Evolutionary conservation across 2,797 vertebrate genomes (phyloP).

Genomic region (Discoglossus pictus): DNA sequence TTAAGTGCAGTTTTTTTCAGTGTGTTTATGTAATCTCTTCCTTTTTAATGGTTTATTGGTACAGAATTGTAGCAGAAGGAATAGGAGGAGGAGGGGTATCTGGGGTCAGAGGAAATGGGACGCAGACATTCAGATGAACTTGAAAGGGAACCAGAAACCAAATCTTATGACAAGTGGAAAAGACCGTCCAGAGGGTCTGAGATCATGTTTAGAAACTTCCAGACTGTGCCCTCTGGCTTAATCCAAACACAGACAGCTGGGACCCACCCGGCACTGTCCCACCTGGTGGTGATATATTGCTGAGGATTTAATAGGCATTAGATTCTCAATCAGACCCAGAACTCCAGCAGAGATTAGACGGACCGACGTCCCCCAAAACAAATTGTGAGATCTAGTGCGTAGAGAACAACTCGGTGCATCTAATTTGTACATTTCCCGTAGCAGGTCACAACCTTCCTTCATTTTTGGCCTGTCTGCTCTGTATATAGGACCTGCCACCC

Average conservation of each 20-base stretch:
- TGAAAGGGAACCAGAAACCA: constrained; percentile 14
- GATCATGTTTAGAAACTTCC: constrained; percentile 13
- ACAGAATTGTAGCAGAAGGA: neutral
- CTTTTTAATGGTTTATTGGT: neutral
- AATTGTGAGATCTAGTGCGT: too few species aligned
- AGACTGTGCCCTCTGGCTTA: constrained; percentile 28
- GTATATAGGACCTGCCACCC: too few species aligned
- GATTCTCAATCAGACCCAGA: too few species aligned
- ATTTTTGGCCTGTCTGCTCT: too few species aligned
- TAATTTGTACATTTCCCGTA: too few species aligned
- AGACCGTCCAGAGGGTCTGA: constrained; percentile 3
- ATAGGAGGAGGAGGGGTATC: neutral
- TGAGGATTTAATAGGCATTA: too few species aligned
- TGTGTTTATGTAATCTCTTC: neutral
- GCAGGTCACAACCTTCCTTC: too few species aligned
- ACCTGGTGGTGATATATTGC: constrained; percentile 3
- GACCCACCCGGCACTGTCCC: constrained; percentile 14
- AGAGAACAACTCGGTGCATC: too few species aligned
- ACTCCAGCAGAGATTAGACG: too few species aligned
- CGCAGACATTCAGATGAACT: constrained; percentile 6
- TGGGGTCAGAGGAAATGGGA: neutral
- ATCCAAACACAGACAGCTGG: constrained; percentile 34
- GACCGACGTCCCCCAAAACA: too few species aligned
- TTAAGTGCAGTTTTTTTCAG: constrained; percentile 9
- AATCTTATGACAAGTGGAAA: constrained; percentile 8